Percentiles rank a stretch among this genome's conserved stretches.
phyloP scores from a whole-genome alignment of 2,113 vertebrate genomes.

The Vidua macroura region DNA sequence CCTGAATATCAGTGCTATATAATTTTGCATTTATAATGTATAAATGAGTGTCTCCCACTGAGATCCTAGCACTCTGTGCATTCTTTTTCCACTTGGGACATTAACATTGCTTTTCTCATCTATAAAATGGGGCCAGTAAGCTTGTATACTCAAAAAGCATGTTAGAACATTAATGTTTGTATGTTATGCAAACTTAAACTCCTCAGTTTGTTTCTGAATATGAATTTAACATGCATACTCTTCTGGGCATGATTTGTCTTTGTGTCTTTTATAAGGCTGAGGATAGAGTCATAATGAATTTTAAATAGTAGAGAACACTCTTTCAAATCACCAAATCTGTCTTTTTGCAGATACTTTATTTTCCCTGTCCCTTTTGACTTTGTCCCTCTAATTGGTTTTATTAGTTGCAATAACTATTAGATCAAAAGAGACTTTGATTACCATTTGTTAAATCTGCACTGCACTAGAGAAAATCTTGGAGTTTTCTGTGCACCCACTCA shows the following conservation, averaged over 20 bases:
- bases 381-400: slow-evolving; percentile 10
- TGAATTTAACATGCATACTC: neutral
- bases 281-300: neutral
- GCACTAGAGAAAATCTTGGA: neutral
- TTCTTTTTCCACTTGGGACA: neutral
- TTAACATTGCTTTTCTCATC: neutral
- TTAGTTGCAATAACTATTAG: neutral
- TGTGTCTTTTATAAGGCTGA: neutral
- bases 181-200: neutral
- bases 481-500: neutral
- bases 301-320: neutral
- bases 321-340: neutral
- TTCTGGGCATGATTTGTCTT: neutral
- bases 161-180: neutral
- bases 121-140: neutral
- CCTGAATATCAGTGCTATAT: neutral
- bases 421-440: slow-evolving; percentile 30
- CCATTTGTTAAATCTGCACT: slow-evolving; percentile 19
- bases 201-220: neutral
- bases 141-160: neutral
- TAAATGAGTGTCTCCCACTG: neutral
- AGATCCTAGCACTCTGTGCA: neutral
- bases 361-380: neutral
- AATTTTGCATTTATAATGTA: neutral
- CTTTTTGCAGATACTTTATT: neutral